A percentile compares a stretch with the other conserved stretches of the same genome.
Evolutionary conservation across 2,888 invertebrate genomes (phyloP).

Genomic region (Lithophane semibrunnea): DNA sequence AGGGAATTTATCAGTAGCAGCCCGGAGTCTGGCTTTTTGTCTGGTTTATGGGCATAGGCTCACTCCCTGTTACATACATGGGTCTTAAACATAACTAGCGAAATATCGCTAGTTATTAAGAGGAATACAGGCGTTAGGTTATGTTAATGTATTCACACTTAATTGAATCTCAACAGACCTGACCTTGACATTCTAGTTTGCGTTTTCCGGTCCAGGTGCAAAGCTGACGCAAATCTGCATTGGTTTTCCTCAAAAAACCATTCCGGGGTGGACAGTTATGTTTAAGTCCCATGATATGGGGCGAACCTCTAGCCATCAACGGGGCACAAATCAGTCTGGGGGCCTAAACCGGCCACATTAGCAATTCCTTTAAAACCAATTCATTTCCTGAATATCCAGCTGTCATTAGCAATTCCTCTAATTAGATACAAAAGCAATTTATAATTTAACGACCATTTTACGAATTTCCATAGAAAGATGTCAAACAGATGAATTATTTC

Average conservation of each 20-base stretch:
- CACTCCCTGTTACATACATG: too few relatives aligned
- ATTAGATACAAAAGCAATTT: too few relatives aligned
- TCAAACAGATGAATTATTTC: too few relatives aligned
- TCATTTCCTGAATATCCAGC: too few relatives aligned
- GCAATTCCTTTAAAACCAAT: too few relatives aligned
- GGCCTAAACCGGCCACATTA: too few relatives aligned
- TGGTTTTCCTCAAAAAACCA: background rate
- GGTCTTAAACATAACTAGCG: background rate
- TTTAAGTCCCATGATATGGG: background rate
- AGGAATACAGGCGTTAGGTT: background rate
- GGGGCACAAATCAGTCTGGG: background rate
- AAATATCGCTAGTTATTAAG: background rate
- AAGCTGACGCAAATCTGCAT: background rate
- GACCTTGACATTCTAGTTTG: background rate
- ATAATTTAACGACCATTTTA: too few relatives aligned
- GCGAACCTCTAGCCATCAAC: background rate
- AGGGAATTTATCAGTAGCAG: background rate
- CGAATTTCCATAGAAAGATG: too few relatives aligned
- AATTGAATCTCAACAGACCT: background rate
- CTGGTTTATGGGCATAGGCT: too few relatives aligned
- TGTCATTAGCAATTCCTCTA: too few relatives aligned
- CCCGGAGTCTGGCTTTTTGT: background rate
- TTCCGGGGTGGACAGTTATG: background rate
- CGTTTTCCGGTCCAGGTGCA: background rate
- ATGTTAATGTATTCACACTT: background rate